Evolutionary conservation across 2,113 vertebrate species (phyloP), one percentile per base, ranked within the genome.

Genomic region (Peromyscus maniculatus): DNA sequence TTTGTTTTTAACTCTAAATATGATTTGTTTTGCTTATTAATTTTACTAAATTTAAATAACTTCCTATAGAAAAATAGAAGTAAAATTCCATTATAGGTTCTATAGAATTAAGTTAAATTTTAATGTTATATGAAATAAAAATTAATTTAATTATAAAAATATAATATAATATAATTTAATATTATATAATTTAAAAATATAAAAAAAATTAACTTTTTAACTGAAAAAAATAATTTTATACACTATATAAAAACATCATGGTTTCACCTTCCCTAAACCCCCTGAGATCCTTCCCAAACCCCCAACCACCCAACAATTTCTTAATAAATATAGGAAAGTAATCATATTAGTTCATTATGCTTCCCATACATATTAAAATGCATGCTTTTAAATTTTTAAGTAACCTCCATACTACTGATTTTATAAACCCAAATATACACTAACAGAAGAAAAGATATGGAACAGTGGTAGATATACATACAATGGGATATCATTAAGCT

Each of bases 21-120:
- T 55, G 5, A 72, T 90, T 78, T 24, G 15, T 89, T 93, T 62
- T 67, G 7, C 5, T 83, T 87, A 62, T n/a, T 84, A 10, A 77
- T 93, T 96, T 79, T 97, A 69, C 67, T 52, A 86, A 86, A 19
- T 90, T 95, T 80, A 92, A 94, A 89, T 91, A 79, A 91, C 52
- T 75, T 72, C 10, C 52, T 90, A 66, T 7, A 39, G 11, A 2
- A 71, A 92, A 94, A 84, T 77, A 36, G 64, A 46, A 67, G 5
- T 87, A 59, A 86, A 84, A 49, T 71, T 59, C 62, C 2, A n/a
- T 83, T 94, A 59, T 5, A 64, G 62, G 67, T 96, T 75, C 67
- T 80, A 7, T 43, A 4, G 67, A 91, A 7, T 87, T 84, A 57
- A 67, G 57, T 91, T 91, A 87, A 49, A 62, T 79, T 91, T 2